Evolutionary conservation across 2,888 invertebrate species (phyloP).

Genomic region (Drosophila nigritarsus): DNA sequence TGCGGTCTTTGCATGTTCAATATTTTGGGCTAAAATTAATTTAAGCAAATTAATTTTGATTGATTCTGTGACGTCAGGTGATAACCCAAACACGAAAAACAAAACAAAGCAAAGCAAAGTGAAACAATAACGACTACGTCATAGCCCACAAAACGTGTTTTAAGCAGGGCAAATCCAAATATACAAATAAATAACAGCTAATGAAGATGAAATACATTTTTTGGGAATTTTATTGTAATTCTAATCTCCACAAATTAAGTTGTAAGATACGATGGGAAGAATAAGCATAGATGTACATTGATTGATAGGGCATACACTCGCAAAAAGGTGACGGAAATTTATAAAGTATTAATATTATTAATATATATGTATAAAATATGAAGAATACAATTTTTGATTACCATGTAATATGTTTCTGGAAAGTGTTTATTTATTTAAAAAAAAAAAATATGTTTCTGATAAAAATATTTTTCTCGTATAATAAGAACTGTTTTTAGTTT

Average conservation of each 20-base stretch:
- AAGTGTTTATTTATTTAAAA: too few relatives aligned
- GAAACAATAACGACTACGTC: constrained; percentile 9
- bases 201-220: background rate
- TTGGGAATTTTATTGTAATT: background rate
- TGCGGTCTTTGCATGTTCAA: constrained; percentile 1
- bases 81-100: background rate
- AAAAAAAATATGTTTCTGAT: too few relatives aligned
- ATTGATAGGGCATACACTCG: background rate
- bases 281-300: background rate
- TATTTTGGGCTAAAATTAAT: background rate
- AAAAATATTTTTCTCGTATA: background rate
- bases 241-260: background rate
- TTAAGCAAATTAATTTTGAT: constrained; percentile 1
- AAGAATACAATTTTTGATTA: too few relatives aligned
- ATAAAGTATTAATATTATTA: too few relatives aligned
- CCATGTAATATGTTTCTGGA: too few relatives aligned
- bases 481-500: background rate
- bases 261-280: background rate
- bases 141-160: constrained; percentile 15
- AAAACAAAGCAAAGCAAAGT: background rate
- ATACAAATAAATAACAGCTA: constrained; percentile 2
- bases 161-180: constrained; percentile 1
- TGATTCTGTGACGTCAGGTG: constrained; percentile 38
- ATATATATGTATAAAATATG: too few relatives aligned
- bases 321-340: background rate